Conservation (phyloP, 23 tunicate genomes). For the Oikopleura dioica region DNA sequence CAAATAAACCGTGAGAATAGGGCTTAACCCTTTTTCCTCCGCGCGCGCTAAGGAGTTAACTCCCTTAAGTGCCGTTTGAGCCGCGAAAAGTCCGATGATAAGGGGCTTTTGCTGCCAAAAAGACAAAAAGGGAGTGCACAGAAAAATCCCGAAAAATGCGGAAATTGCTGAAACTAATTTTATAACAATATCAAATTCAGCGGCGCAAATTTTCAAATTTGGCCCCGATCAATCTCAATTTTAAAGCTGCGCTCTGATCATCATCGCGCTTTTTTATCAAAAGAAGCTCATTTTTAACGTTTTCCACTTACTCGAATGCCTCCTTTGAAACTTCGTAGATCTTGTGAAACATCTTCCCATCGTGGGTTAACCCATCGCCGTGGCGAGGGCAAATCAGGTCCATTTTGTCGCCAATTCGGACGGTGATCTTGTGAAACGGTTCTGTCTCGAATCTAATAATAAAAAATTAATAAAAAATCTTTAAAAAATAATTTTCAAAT, state of each 20-base stretch:
- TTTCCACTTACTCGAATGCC: constrained; percentile 3
- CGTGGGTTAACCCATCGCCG: neutral
- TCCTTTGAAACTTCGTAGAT: neutral
- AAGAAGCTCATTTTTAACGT: neutral
- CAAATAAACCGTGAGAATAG: neutral
- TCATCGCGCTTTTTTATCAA: no score
- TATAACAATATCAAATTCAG: neutral
- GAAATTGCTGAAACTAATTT: neutral
- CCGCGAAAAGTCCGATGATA: no score
- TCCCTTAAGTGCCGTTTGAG: no score
- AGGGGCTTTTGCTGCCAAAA: no score
- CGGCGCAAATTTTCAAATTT: neutral
- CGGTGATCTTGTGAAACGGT: constrained; percentile 5
- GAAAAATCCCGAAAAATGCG: neutral
- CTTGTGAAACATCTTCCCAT: neutral
- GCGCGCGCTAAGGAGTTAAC: no score
- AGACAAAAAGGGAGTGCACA: neutral
- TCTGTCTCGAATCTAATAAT: neutral
- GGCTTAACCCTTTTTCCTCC: neutral
- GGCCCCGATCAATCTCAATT: neutral
- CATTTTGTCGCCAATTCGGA: constrained; percentile 3
- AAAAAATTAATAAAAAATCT: neutral
- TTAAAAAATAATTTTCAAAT: no score
- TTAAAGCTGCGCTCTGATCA: neutral
- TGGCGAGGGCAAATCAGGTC: neutral